A percentile compares a stretch with the other conserved stretches of the same genome.
Evolutionary conservation across 1,140 invertebrate species (phyloP).

Genomic region (Archivesica marissinica): DNA sequence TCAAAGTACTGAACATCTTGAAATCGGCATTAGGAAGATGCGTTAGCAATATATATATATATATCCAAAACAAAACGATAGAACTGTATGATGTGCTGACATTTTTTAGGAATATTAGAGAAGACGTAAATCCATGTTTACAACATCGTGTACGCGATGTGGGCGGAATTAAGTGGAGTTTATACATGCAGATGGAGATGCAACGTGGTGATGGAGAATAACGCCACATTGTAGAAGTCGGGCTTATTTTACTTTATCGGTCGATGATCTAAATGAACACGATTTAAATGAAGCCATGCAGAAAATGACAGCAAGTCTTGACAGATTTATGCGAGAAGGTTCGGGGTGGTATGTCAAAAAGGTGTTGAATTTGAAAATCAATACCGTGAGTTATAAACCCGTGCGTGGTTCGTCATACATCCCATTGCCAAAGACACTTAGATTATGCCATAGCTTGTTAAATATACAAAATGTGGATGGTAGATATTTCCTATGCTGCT

Average conservation of each 20-base stretch:
- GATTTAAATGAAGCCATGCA: conserved; percentile 40
- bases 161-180: conserved; percentile 45
- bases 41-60: conserved; percentile 18
- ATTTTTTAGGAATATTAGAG: conserved; percentile 44
- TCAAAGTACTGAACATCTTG: neutral
- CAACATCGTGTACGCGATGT: neutral
- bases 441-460: too few relatives aligned
- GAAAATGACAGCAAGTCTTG: neutral
- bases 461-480: too few relatives aligned
- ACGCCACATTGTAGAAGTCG: conserved; percentile 21
- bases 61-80: conserved; percentile 1
- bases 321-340: too few relatives aligned
- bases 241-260: conserved; percentile 3
- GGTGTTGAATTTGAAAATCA: too few relatives aligned
- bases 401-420: too few relatives aligned
- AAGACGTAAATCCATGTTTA: conserved; percentile 25
- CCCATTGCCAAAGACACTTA: too few relatives aligned
- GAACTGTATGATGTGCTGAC: conserved; percentile 28
- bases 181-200: conserved; percentile 51
- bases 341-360: too few relatives aligned
- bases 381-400: too few relatives aligned
- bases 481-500: too few relatives aligned
- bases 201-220: neutral
- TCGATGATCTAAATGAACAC: conserved; percentile 14
- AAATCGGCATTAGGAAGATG: neutral